Evolutionary conservation across 2,888 invertebrate genomes (phyloP).

Genomic region (Drosophila quinaria): DNA sequence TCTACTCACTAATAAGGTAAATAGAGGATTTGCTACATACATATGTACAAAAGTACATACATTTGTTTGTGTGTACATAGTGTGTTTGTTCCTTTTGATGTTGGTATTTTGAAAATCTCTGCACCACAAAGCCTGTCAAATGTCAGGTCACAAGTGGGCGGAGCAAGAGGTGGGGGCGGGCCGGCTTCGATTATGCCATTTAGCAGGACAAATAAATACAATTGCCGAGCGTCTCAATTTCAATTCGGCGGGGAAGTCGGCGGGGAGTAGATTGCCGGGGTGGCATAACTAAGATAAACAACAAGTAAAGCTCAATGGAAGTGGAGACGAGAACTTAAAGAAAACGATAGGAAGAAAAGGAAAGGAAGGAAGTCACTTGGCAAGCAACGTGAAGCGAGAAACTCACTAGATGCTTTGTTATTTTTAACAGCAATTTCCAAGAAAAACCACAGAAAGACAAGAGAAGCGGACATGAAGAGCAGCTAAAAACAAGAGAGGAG

Average conservation of each 20-base stretch:
- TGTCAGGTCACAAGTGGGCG: slow-evolving; percentile 9
- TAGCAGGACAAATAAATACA: slow-evolving; percentile 79
- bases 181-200: slow-evolving; percentile 75
- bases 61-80: slow-evolving; percentile 17
- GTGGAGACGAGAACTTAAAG: slow-evolving; percentile 11
- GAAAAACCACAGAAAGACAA: slow-evolving; percentile 74
- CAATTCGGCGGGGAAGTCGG: slow-evolving; percentile 43
- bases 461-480: slow-evolving; percentile 29
- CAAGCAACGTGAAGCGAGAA: slow-evolving; percentile 62
- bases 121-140: slow-evolving; percentile 56
- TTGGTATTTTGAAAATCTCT: slow-evolving; percentile 51
- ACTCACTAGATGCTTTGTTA: slow-evolving; percentile 74
- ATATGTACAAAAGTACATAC: not conserved
- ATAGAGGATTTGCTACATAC: slow-evolving; percentile 15
- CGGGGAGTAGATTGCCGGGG: slow-evolving; percentile 2
- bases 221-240: slow-evolving; percentile 76
- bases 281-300: slow-evolving; percentile 74
- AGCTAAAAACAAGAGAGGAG: slow-evolving; percentile 14
- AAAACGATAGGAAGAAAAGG: slow-evolving; percentile 4
- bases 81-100: slow-evolving; percentile 49
- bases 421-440: slow-evolving; percentile 82
- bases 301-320: slow-evolving; percentile 43
- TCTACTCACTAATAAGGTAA: slow-evolving; percentile 44
- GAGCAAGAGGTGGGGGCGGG: not conserved
- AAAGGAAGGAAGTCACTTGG: slow-evolving; percentile 71